Conservation (phyloP, 2,113 vertebrate species). For the Trematocara macrostoma region DNA sequence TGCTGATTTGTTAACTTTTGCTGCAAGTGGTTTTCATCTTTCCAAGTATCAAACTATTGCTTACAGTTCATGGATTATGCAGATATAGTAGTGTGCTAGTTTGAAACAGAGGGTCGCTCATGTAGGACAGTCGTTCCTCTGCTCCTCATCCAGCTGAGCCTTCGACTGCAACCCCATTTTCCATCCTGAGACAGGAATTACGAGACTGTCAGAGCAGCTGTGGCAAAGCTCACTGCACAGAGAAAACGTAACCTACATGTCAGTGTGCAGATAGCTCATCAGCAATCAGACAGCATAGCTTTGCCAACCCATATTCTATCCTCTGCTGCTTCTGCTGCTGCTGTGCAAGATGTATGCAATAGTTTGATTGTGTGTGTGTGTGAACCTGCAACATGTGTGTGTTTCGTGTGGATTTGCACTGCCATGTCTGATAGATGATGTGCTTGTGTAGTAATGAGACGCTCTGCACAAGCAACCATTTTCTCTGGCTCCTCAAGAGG, state of each 20-base stretch:
- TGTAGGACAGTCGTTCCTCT: conserved; percentile 4
- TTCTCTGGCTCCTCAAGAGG: conserved; percentile 11
- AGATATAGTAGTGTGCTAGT: neutral
- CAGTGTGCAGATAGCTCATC: conserved; percentile 57
- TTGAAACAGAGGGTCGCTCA: neutral
- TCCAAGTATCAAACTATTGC: neutral
- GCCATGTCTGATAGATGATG: conserved; percentile 47
- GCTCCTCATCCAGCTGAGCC: conserved; percentile 40
- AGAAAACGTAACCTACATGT: conserved; percentile 39
- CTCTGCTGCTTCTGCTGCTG: neutral
- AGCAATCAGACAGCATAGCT: conserved; percentile 52
- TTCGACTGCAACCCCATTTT: conserved; percentile 40
- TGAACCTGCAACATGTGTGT: neutral
- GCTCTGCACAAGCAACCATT: conserved; percentile 18
- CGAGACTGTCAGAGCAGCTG: conserved; percentile 38
- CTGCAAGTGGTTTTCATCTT: neutral
- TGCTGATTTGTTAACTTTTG: neutral
- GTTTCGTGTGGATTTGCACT: neutral
- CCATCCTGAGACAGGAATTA: conserved; percentile 29
- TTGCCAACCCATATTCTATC: conserved; percentile 12
- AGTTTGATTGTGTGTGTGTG: neutral
- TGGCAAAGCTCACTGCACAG: conserved; percentile 16
- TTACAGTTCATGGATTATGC: neutral
- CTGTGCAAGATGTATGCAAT: conserved; percentile 3
- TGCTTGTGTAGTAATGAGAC: conserved; percentile 39